Percentiles rank a stretch among this genome's conserved stretches.
These are phyloP conservation scores for Acleris emargana DNA, from an alignment of 2,888 invertebrate genomes.

Conservation along the genomic window DNA sequence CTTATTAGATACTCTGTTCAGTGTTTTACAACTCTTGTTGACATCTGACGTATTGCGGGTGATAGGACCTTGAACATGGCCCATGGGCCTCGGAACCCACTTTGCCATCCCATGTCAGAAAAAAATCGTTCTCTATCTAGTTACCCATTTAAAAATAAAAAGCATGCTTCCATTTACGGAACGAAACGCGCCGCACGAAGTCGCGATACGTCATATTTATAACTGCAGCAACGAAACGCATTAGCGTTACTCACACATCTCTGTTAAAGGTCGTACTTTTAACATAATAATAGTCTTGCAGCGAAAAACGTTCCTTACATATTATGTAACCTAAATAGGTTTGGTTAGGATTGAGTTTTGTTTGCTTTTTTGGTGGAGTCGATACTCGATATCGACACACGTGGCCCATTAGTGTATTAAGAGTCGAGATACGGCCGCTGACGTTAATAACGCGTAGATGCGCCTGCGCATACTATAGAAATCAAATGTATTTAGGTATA, in stretches of 20 bases:
- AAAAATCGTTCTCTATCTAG: constrained; percentile 5
- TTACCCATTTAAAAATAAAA: constrained; percentile 36
- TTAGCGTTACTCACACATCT: constrained; percentile 66
- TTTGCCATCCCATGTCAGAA: background rate
- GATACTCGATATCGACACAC: constrained; percentile 58
- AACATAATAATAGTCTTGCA: constrained; percentile 55
- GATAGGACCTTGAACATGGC: too few relatives aligned
- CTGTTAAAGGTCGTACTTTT: constrained; percentile 59
- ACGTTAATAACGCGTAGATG: constrained; percentile 52
- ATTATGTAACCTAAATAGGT: background rate
- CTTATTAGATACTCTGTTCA: too few relatives aligned
- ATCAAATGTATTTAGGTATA: constrained; percentile 42
- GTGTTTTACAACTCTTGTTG: too few relatives aligned
- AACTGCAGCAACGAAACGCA: constrained; percentile 67
- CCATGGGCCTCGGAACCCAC: too few relatives aligned
- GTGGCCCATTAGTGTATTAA: constrained; percentile 63
- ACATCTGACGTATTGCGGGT: too few relatives aligned
- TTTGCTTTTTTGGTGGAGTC: constrained; percentile 30
- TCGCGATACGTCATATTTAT: constrained; percentile 69
- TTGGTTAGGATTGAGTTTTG: constrained; percentile 35
- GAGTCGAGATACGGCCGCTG: constrained; percentile 50
- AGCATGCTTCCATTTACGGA: constrained; percentile 37
- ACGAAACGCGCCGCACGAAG: constrained; percentile 42
- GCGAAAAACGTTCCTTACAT: background rate
- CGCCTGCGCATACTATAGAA: constrained; percentile 53